Percentiles rank a stretch among this genome's conserved stretches.
These are phyloP conservation scores for Pycnonotus jocosus DNA, from an alignment of 2,113 vertebrate species.

Conservation along the genomic window DNA sequence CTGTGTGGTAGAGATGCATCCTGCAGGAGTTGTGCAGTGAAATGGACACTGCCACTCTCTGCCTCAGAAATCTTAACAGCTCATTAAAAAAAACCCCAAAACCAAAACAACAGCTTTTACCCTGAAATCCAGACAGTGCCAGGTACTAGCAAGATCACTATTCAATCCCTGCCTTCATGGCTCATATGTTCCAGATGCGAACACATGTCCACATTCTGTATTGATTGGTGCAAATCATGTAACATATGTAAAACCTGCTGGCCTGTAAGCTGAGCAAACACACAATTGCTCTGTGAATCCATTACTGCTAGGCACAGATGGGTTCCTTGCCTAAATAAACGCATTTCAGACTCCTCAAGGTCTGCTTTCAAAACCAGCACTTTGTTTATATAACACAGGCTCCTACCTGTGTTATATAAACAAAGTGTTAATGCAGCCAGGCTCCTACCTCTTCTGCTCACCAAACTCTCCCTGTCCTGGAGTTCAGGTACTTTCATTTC, in stretches of 20 bases:
- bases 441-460: background rate
- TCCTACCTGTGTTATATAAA: background rate
- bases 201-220: rapidly evolving
- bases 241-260: background rate
- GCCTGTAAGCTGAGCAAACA: conserved; percentile 26
- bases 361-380: background rate
- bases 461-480: background rate
- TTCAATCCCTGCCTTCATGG: background rate
- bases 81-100: background rate
- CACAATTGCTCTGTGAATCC: background rate
- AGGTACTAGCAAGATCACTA: background rate
- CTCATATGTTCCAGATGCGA: background rate
- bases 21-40: background rate
- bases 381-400: background rate
- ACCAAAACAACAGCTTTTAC: background rate
- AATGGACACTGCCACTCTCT: background rate
- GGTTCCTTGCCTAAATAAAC: conserved; percentile 13
- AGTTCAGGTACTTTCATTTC: background rate
- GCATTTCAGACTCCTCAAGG: conserved; percentile 15
- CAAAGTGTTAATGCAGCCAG: background rate
- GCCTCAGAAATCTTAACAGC: background rate
- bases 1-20: background rate
- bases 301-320: background rate
- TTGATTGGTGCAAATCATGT: background rate
- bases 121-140: background rate